These are phyloP conservation scores for Drosophila tripunctata DNA, from an alignment of 2,888 invertebrate species.

Conservation along the genomic window DNA sequence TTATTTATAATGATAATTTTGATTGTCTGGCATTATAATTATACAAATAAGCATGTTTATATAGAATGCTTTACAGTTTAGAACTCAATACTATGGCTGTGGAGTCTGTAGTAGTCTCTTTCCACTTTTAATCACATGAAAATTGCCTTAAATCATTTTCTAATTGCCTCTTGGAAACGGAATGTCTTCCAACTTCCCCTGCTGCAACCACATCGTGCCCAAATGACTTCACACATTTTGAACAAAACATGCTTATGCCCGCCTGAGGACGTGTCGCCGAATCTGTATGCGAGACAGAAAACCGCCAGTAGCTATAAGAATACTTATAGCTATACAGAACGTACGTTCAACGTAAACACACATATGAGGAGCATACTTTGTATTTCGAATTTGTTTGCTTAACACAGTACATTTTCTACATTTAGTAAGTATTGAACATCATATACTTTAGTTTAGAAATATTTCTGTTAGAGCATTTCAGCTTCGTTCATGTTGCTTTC, in stretches of 20 bases:
- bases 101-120: slow-evolving; percentile 14
- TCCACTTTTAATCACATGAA: slow-evolving; percentile 62
- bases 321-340: no score
- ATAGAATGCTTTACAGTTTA: slow-evolving; percentile 10
- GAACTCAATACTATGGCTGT: background rate
- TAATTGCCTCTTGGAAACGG: slow-evolving; percentile 58
- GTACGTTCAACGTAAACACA: no score
- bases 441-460: background rate
- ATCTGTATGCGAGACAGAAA: slow-evolving; percentile 37
- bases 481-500: background rate
- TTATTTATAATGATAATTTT: slow-evolving; percentile 44
- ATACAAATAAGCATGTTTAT: slow-evolving; percentile 8
- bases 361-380: no score
- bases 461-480: background rate
- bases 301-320: slow-evolving; percentile 4
- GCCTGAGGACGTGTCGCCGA: slow-evolving; percentile 52
- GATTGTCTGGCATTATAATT: slow-evolving; percentile 21
- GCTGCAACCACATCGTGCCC: no score
- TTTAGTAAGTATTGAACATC: no score
- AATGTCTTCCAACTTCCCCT: slow-evolving; percentile 13
- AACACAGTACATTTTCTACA: no score
- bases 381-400: no score
- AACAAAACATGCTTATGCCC: slow-evolving; percentile 45
- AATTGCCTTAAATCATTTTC: slow-evolving; percentile 71
- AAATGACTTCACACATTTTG: slow-evolving; percentile 63